Evolutionary conservation across 2,888 invertebrate species (phyloP), one percentile per base, ranked within the genome.

Genomic region (Metallyticus violacea): DNA sequence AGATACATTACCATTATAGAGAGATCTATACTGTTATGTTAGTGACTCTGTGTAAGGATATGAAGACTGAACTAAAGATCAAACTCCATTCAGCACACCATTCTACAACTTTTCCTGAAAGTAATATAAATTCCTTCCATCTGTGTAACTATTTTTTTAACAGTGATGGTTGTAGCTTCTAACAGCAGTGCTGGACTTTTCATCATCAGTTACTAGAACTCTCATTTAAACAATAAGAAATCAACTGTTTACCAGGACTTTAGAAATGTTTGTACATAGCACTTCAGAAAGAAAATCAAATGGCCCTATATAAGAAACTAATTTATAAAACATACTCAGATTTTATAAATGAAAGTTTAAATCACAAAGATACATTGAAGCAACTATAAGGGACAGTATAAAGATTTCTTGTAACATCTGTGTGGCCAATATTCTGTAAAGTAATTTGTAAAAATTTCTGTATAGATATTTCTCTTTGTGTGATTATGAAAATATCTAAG

Each of bases 401-500:
- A 40, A 40, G 40, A 40, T 40, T 40, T 40, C 40, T 40, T 40
- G 7, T 9, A 40, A 40, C 40, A 40, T 40, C 40, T 9, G 40
- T 62, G 40, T 62, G 40, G 40, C 9, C 22, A 62, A 62, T 40
- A 40, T 40, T 40, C 40, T 40, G 40, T 40, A 40, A 40, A 40
- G 40, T 40, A 40, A 4, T 62, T 9, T 62, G 40, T 62, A 62
- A 62, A 62, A 62, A 62, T 1, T 62, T 62, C 22, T 62, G 40
- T 62, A 62, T 62, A 62, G 40, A 62, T 62, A 62, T 22, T 62
- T 62, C 40, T 62, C 3, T 15, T 62, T 62, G 40, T 62, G 40
- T 62, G 40, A 62, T 62, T 62, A 62, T 62, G 15, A 62, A 62
- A 62, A 62, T 62, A 62, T 85, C 85, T 85, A 85, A 85, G 85